phyloP scores from a whole-genome alignment of 1,140 invertebrate genomes.

The Phymorhynchus buccinoides region DNA sequence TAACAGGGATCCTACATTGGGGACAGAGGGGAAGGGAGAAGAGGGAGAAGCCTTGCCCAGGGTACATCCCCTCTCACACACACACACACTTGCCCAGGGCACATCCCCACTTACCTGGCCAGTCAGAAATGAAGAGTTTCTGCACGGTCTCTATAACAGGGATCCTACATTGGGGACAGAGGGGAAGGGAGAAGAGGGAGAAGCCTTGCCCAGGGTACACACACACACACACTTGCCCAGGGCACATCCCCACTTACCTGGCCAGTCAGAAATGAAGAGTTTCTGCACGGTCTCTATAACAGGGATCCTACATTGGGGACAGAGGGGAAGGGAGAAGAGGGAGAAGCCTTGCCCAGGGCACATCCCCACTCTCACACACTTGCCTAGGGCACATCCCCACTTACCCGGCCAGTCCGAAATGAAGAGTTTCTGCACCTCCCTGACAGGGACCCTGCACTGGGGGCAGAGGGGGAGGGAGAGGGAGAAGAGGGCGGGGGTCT shows the following conservation, averaged over 20 bases:
- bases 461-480: slow-evolving; percentile 8
- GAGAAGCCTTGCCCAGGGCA: no score
- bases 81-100: no score
- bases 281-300: slow-evolving; percentile 26
- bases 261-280: slow-evolving; percentile 21
- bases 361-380: no score
- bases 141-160: slow-evolving; percentile 27
- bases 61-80: no score
- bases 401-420: slow-evolving; percentile 26
- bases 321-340: no score
- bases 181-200: no score
- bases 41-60: no score
- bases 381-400: no score
- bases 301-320: not conserved
- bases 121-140: slow-evolving; percentile 6
- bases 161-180: no score
- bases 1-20: no score
- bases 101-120: not conserved
- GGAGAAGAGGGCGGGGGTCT: not conserved
- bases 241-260: not conserved
- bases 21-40: not conserved
- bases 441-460: slow-evolving; percentile 20
- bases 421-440: slow-evolving; percentile 33
- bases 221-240: no score
- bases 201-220: no score